These are phyloP conservation scores for Toxostoma redivivum DNA, from an alignment of 2,113 vertebrate genomes.

Conservation along the genomic window DNA sequence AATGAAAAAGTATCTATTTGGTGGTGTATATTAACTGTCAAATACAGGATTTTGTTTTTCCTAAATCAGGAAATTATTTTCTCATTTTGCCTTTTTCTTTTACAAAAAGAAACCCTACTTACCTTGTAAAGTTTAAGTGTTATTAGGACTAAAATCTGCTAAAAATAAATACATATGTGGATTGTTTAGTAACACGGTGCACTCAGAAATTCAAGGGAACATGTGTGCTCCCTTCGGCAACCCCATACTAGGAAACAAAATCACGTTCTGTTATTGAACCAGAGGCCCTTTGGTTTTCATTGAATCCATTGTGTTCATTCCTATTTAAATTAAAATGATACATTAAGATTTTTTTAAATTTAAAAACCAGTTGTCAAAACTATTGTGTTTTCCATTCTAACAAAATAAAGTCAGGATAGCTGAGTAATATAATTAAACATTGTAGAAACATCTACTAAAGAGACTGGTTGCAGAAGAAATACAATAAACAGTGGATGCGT, in stretches of 20 bases:
- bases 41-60: neutral
- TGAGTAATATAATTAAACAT: neutral
- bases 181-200: neutral
- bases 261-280: neutral
- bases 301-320: neutral
- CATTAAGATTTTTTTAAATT: neutral
- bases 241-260: neutral
- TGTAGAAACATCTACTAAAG: neutral
- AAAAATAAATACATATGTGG: neutral
- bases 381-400: neutral
- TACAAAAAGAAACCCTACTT: rapidly evolving
- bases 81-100: neutral
- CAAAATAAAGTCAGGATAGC: neutral
- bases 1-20: neutral
- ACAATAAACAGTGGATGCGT: neutral
- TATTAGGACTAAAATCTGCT: neutral
- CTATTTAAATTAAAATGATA: neutral
- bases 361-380: neutral
- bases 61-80: neutral
- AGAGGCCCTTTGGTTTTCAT: neutral
- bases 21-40: neutral
- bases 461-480: neutral
- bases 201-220: neutral
- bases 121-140: neutral
- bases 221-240: rapidly evolving